Evolutionary conservation across 1,140 invertebrate species (phyloP).

Genomic region (Halesus radiatus): DNA sequence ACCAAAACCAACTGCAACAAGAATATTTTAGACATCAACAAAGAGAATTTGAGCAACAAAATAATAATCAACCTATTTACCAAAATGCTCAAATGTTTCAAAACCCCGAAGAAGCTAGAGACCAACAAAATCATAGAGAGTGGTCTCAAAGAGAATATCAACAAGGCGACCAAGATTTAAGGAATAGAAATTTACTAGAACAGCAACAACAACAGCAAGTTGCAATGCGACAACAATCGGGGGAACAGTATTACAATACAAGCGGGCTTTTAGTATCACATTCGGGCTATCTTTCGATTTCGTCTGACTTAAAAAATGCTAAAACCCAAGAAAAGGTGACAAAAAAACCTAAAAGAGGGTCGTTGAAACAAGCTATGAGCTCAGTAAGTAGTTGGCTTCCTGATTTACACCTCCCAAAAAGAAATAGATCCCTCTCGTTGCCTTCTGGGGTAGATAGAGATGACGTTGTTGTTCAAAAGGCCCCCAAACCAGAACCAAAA

Average conservation of each 20-base stretch:
- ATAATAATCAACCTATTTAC: conserved; percentile 60
- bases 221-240: conserved; percentile 52
- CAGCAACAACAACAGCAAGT: conserved; percentile 56
- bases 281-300: conserved; percentile 85
- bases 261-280: conserved; percentile 82
- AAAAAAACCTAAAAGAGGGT: conserved; percentile 81
- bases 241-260: conserved; percentile 67
- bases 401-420: conserved; percentile 83
- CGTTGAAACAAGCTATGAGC: conserved; percentile 84
- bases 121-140: conserved; percentile 60
- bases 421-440: conserved; percentile 85
- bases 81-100: conserved; percentile 62
- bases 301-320: conserved; percentile 75
- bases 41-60: conserved; percentile 60
- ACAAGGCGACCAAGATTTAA: conserved; percentile 64
- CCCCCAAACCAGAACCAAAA: conserved; percentile 62
- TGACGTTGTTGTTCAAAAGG: conserved; percentile 69
- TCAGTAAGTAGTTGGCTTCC: conserved; percentile 86
- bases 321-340: conserved; percentile 72
- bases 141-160: conserved; percentile 64
- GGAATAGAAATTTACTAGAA: conserved; percentile 66
- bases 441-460: conserved; percentile 78
- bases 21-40: conserved; percentile 71
- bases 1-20: conserved; percentile 72
- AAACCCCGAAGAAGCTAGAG: conserved; percentile 63